Evolutionary conservation across 2,888 invertebrate genomes (phyloP).

Genomic region (Pharmacophagus antenor): DNA sequence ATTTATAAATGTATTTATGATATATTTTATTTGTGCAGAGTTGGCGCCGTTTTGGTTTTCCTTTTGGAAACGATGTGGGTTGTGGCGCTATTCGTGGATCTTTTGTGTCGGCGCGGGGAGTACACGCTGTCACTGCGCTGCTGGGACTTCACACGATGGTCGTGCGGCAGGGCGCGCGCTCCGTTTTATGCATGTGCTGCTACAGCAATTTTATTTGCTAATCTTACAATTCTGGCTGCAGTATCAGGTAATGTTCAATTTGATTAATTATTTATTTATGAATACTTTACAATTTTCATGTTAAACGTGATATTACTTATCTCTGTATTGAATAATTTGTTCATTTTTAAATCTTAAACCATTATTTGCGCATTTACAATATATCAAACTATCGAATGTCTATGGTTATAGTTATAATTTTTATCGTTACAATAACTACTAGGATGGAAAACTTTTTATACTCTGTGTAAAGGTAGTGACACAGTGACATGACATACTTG

Average conservation of each 20-base stretch:
- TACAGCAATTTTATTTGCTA: constrained; percentile 69
- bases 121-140: constrained; percentile 68
- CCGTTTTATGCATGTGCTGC: constrained; percentile 73
- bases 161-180: constrained; percentile 69
- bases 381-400: too few species aligned
- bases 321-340: too few species aligned
- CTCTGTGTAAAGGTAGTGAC: background rate
- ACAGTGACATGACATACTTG: constrained; percentile 22
- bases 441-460: background rate
- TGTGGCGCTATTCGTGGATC: constrained; percentile 68
- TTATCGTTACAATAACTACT: background rate
- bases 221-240: constrained; percentile 62
- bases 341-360: too few species aligned
- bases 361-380: too few species aligned
- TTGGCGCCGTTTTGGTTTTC: constrained; percentile 64
- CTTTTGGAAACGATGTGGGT: constrained; percentile 77
- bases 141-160: constrained; percentile 75
- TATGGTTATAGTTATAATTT: background rate
- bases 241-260: constrained; percentile 54
- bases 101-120: constrained; percentile 69
- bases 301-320: too few species aligned
- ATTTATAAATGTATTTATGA: background rate
- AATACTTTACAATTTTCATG: too few species aligned
- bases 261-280: background rate
- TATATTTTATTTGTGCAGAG: constrained; percentile 42